These are phyloP conservation scores for Ciconia nigra DNA, from an alignment of 2,797 vertebrate genomes.

Conservation along the genomic window DNA sequence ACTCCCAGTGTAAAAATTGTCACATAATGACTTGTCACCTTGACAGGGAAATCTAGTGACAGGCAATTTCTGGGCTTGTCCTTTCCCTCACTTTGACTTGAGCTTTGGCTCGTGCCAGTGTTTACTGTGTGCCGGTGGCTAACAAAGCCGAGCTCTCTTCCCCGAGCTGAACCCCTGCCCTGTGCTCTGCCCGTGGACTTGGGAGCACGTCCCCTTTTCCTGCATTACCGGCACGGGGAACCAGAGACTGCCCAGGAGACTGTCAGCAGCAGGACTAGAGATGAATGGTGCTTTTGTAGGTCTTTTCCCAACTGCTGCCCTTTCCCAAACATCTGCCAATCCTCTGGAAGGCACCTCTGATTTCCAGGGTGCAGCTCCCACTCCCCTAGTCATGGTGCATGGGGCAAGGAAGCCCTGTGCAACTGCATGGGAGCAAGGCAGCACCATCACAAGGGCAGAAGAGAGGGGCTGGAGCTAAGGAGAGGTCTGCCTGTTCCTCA, in stretches of 20 bases:
- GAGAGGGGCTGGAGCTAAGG: not conserved
- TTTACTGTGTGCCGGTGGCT: not conserved
- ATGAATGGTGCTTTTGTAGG: not conserved
- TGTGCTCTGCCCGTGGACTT: not conserved
- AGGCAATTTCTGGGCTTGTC: not conserved
- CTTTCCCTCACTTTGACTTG: not conserved
- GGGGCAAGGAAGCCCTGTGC: too few species aligned
- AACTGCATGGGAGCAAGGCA: not conserved
- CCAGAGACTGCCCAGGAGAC: not conserved
- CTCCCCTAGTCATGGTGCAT: rapidly evolving
- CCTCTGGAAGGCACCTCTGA: not conserved
- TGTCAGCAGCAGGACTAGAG: not conserved
- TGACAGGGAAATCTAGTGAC: not conserved
- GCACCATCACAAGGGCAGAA: not conserved
- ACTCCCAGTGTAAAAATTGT: not conserved
- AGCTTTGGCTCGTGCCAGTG: not conserved
- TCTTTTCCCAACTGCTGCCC: not conserved
- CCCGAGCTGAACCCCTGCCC: not conserved
- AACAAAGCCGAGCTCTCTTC: not conserved
- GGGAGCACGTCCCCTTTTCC: rapidly evolving
- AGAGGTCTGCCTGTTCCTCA: not conserved
- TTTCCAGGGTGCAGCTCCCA: not conserved
- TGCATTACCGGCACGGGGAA: rapidly evolving
- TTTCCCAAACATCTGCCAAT: not conserved
- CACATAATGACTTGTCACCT: not conserved